Evolutionary conservation across 2,888 invertebrate genomes (phyloP).

Genomic region (Nineta flava): DNA sequence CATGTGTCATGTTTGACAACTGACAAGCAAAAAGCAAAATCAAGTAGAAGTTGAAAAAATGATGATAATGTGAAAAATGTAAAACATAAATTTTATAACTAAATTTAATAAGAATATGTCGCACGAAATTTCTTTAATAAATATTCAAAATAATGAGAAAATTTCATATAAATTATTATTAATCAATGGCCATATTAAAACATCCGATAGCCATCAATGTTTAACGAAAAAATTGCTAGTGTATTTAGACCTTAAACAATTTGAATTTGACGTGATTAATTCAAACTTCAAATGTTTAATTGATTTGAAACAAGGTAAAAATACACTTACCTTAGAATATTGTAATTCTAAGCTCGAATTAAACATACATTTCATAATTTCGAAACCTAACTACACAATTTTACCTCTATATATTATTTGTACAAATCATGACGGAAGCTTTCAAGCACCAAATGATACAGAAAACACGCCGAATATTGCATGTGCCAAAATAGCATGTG

Average conservation of each 20-base stretch:
- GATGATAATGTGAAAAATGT: no score
- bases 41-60: no score
- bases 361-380: slow-evolving; percentile 31
- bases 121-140: neutral
- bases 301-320: neutral
- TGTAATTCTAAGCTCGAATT: neutral
- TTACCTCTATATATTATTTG: slow-evolving; percentile 75
- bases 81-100: no score
- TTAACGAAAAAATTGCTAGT: neutral
- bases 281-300: neutral
- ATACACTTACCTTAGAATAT: neutral
- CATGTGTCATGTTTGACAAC: no score
- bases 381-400: slow-evolving; percentile 42
- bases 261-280: neutral
- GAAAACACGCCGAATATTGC: slow-evolving; percentile 50
- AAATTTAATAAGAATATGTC: no score
- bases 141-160: neutral
- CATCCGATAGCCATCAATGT: neutral
- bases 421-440: slow-evolving; percentile 59
- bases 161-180: neutral
- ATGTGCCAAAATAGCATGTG: slow-evolving; percentile 56
- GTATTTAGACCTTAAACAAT: neutral
- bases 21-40: no score
- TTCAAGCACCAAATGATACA: slow-evolving; percentile 40
- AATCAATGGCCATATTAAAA: neutral